Conservation (phyloP, 2,113 vertebrate species). For the Cathartes aura region DNA sequence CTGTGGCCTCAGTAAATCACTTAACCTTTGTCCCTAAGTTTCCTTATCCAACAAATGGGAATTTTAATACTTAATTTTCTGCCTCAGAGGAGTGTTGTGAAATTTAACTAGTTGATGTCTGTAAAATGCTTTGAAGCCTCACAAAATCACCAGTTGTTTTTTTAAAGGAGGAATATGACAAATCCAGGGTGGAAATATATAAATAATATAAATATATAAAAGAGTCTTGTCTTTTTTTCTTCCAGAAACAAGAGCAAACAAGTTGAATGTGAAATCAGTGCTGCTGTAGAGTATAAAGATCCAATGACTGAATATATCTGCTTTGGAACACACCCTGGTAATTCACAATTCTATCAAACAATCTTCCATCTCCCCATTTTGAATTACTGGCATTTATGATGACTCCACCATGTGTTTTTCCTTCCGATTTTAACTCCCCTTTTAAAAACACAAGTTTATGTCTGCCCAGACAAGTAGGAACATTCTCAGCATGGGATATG, state of each 20-base stretch:
- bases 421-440: constrained; percentile 38
- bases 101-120: constrained; percentile 18
- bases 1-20: constrained; percentile 33
- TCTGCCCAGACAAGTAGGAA: constrained; percentile 61
- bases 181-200: background rate
- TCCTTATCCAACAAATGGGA: constrained; percentile 37
- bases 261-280: background rate
- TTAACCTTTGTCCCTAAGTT: constrained; percentile 50
- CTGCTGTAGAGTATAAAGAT: background rate
- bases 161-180: background rate
- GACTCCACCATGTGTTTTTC: background rate
- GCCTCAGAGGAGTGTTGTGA: background rate
- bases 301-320: constrained; percentile 48
- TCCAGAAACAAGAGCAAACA: constrained; percentile 13
- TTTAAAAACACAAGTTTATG: constrained; percentile 26
- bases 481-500: constrained; percentile 10
- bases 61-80: constrained; percentile 53
- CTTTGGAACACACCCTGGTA: constrained; percentile 48
- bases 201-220: background rate
- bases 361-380: constrained; percentile 29
- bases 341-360: constrained; percentile 50
- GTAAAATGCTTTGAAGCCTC: background rate
- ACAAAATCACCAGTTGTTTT: background rate
- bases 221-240: background rate
- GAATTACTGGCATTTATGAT: constrained; percentile 38